Base-by-base conservation (phyloP, 2,113 vertebrate species). In the Prionailurus viverrinus region DNA sequence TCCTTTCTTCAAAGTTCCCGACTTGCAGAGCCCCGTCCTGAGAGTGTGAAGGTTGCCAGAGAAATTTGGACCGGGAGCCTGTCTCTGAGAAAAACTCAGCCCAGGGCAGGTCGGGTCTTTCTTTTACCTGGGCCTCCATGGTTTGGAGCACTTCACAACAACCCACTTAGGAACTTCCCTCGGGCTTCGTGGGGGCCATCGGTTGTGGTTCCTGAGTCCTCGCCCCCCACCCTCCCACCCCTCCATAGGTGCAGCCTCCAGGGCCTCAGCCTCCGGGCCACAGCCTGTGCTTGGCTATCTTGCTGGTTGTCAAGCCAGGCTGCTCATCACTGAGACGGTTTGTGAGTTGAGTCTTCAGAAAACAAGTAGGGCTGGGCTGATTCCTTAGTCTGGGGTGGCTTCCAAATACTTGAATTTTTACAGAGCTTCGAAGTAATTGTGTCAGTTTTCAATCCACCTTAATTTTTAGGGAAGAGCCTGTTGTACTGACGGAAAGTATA, bases 221-320 rank as follows among this genome's bases (percentile, higher is more conserved):
- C 15, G 5, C 0, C 3, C 76, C n/a, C 1, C 14, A 0, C 68
- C 31, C 3, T 0, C 3, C 82, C 29, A 33, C 1, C 13, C 0
- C 48, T 0, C 1, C 51, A 53, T 10, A 13, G 10, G 3, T 33
- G 66, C 69, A 69, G 68, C 8, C 33, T 23, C 5, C 5, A 36
- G 18, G 10, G 23, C n/a, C n/a, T 48, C 0, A 3, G 48, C 68
- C 91, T 29, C 68, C 0, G 6, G 80, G 29, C 27, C 13, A 5
- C 7, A 4, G 69, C 45, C 15, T n/a, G 2, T 18, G 33, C 74
- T 5, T 10, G n/a, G 63, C 1, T 2, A 9, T 15, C 0, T 0
- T 55, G 31, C 73, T 31, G 51, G 21, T 76, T 81, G 4, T 92
- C 79, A 61, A 10, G 61, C 23, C 12, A 5, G 31, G 45, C 19